These are phyloP conservation scores for Plutomurus gul DNA, from an alignment of 1,140 invertebrate genomes.

Conservation along the genomic window DNA sequence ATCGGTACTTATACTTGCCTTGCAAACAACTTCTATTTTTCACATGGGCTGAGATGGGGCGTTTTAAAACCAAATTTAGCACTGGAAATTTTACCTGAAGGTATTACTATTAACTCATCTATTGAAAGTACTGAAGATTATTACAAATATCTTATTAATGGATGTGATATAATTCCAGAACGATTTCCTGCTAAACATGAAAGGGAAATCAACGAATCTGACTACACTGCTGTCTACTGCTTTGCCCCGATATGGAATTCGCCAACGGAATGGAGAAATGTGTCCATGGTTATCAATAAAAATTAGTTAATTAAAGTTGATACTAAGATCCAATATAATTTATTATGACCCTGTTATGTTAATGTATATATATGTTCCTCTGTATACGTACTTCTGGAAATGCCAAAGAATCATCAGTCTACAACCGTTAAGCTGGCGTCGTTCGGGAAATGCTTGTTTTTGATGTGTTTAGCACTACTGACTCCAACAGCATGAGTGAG, in stretches of 20 bases:
- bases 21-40: conserved; percentile 49
- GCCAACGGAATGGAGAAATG: conserved; percentile 43
- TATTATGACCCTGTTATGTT: too few relatives aligned
- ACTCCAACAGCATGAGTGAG: too few relatives aligned
- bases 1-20: conserved; percentile 37
- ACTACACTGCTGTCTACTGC: conserved; percentile 33
- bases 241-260: conserved; percentile 50
- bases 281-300: conserved; percentile 19
- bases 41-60: conserved; percentile 47
- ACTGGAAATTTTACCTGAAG: conserved; percentile 36
- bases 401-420: too few relatives aligned
- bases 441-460: too few relatives aligned
- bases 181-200: conserved; percentile 38
- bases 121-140: neutral
- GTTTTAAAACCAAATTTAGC: conserved; percentile 13
- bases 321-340: too few relatives aligned
- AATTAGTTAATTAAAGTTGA: too few relatives aligned
- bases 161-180: conserved; percentile 24
- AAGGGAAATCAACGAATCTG: conserved; percentile 38
- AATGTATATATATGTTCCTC: too few relatives aligned
- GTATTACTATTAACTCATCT: conserved; percentile 25
- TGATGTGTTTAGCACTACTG: too few relatives aligned
- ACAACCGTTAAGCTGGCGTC: too few relatives aligned
- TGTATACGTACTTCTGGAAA: too few relatives aligned
- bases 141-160: neutral